Evolutionary conservation across 2,888 invertebrate species (phyloP), one percentile per base, ranked within the genome.

Genomic region (Spialia ferax): DNA sequence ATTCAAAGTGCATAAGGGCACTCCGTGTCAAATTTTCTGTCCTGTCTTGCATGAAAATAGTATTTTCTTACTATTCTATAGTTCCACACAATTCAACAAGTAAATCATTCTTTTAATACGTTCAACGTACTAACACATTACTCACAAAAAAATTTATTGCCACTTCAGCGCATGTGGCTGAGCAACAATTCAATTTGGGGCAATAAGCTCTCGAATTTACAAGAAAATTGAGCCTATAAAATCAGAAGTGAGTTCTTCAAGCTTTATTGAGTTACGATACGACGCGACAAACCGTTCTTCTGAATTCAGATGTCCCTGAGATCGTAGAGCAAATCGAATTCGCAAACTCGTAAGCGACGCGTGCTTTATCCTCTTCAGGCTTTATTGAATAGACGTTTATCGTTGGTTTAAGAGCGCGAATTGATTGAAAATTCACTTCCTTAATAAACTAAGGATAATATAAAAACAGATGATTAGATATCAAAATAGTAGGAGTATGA

Each of bases 171-270:
- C 48, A 48, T 52, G 26, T 52, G 52, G 22, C 8, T 52, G 52
- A 52, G 52, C 52, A 52, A 23, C 52, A 52, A 52, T 52, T 52
- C 52, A 23, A 52, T 52, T 52, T 52, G 22, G n/a, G 15, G 13
- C n/a, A 52, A 52, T 26, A 52, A 52, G 15, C 26, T 8, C 8
- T 26, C 20, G 48, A 48, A 52, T 26, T 26, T n/a, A 52, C 52
- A 23, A 48, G 48, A 26, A 50, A 23, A 52, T 52, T 23, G 23
- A 23, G 52, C 52, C 13, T 52, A 52, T 52, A 52, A 52, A 52
- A 52, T 26, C 23, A 26, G 13, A 13, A 52, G 18, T n/a, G 52
- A 20, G 11, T 48, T 7, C 23, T 22, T 7, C 13, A 18, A 52
- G 22, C 52, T 3, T 52, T 52, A 52, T 52, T 52, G 23, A 10